Percentiles rank a stretch among this genome's conserved stretches.
Evolutionary conservation across 2,113 vertebrate species (phyloP).

Genomic region (Bubo scandiacus): DNA sequence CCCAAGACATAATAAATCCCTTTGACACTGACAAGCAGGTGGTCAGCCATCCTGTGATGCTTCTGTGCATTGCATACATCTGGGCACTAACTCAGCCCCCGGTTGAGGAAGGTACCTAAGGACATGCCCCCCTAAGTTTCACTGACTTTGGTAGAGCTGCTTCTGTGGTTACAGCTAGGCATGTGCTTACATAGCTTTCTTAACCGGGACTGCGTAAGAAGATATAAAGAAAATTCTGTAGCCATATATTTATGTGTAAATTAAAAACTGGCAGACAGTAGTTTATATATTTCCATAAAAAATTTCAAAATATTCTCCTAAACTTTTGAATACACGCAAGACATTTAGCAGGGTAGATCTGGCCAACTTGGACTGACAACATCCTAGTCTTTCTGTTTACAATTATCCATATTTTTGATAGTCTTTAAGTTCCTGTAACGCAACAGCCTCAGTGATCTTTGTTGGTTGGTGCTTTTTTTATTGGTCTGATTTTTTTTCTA

Average conservation of each 20-base stretch:
- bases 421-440: background rate
- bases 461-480: conserved; percentile 54
- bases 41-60: conserved; percentile 3
- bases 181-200: background rate
- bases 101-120: background rate
- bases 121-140: background rate
- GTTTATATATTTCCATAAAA: background rate
- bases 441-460: conserved; percentile 31
- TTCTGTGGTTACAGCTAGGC: background rate
- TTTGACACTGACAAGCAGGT: conserved; percentile 9
- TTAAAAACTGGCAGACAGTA: background rate
- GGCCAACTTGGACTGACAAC: conserved; percentile 17
- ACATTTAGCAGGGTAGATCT: background rate
- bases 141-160: background rate
- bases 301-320: background rate
- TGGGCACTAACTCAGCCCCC: background rate
- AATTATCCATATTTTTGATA: background rate
- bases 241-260: conserved; percentile 31
- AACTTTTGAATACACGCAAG: background rate
- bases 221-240: background rate
- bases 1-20: background rate
- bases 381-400: conserved; percentile 47
- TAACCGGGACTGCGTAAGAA: background rate
- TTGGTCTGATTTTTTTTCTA: background rate
- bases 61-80: background rate